phyloP scores from a whole-genome alignment of 1,140 invertebrate genomes.

The Atopsyche davidsoni region DNA sequence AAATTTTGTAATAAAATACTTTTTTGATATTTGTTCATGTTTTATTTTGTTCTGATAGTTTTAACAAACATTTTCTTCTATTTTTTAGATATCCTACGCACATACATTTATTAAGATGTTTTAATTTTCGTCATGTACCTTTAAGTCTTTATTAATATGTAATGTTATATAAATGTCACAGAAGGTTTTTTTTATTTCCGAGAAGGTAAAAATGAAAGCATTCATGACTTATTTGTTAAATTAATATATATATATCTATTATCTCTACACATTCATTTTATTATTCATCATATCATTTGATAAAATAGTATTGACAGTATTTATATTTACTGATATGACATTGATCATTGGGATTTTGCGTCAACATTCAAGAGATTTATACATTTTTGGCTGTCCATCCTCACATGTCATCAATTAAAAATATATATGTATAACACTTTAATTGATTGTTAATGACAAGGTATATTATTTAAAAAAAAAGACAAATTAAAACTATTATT shows the following conservation, averaged over 20 bases:
- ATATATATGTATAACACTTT: too few relatives aligned
- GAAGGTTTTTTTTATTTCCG: constrained; percentile 15
- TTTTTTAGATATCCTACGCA: constrained; percentile 30
- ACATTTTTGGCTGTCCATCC: too few relatives aligned
- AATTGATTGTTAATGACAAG: too few relatives aligned
- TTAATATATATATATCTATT: constrained; percentile 18
- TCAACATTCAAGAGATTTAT: too few relatives aligned
- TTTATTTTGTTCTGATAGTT: constrained; percentile 29
- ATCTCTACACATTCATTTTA: constrained; percentile 22
- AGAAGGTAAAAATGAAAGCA: constrained; percentile 20
- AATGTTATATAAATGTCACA: constrained; percentile 23
- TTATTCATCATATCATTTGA: constrained; percentile 16
- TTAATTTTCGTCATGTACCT: constrained; percentile 22
- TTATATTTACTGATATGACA: constrained; percentile 27
- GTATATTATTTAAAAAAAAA: too few relatives aligned
- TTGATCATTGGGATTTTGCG: too few relatives aligned
- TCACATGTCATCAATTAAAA: too few relatives aligned
- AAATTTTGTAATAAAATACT: neutral
- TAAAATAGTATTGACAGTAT: constrained; percentile 23
- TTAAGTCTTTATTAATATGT: constrained; percentile 28
- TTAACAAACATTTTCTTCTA: constrained; percentile 29
- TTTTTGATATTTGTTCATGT: constrained; percentile 12
- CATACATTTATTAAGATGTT: constrained; percentile 30
- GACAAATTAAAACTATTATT: too few relatives aligned
- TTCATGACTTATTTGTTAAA: constrained; percentile 18